Base-by-base conservation (phyloP, 2,888 invertebrate genomes). In the Digitonthophagus gazella region DNA sequence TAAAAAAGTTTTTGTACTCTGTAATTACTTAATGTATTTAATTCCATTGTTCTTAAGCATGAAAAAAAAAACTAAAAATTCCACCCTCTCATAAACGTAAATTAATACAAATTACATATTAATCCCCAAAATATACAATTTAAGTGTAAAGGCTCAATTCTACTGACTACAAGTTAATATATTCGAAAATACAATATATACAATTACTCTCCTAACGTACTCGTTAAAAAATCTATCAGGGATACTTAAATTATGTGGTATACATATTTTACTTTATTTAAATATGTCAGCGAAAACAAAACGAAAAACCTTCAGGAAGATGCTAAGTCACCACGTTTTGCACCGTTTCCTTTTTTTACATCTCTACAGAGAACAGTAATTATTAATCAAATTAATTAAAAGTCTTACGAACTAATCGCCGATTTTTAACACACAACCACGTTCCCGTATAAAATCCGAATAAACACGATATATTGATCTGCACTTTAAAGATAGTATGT, bases 111-210 rank as follows among this genome's bases (percentile, higher is more conserved):
- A 44, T 44, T n/a, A n/a, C n/a, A n/a, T n/a, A n/a, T 57, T 67
- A 69, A 55, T 56, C 70, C 70, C 70, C 65, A 70, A 65, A 69
- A 68, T 70, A 70, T 70, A 70, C 66, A 70, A 61, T 55, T 67
- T 15, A 63, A 68, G 66, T 64, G 22, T 63, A 65, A 56, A 19
- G 56, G 16, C 67, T 58, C 19, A 22, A 67, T 44, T 55, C 64
- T 67, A 69, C 54, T 28, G n/a, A 18, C 70, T 70, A 70, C 67
- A n/a, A 61, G 19, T 61, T 61, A 61, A 63, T 68, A 70, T 73
- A 72, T 74, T 74, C 71, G 74, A 75, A 73, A 76, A 74, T 76
- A 76, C 75, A 76, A 74, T 77, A 77, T 77, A 69, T 76, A 77
- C 76, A 76, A 68, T 69, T 61, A 67, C 67, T 71, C 61, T 71